phyloP scores from a whole-genome alignment of 2,797 vertebrate species.

The Fistularia tabacaria region DNA sequence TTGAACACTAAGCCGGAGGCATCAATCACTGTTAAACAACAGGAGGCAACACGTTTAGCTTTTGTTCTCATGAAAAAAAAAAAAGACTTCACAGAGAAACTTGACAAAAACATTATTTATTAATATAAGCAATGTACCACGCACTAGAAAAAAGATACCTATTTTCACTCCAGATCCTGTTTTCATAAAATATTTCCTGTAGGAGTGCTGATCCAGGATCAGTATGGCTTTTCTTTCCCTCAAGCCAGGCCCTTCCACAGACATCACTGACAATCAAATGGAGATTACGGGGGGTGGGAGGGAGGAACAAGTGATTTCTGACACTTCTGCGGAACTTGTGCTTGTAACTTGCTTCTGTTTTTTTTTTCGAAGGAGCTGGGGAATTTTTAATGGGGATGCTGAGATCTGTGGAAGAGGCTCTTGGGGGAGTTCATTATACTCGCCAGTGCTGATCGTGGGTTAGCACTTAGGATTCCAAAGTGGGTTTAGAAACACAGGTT shows the following conservation, averaged over 20 bases:
- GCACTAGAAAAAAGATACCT: conserved; percentile 66
- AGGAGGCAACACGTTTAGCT: background rate
- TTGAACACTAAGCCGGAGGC: too few relatives aligned
- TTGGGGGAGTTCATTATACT: conserved; percentile 19
- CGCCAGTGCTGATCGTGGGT: conserved; percentile 45
- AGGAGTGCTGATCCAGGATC: conserved; percentile 52
- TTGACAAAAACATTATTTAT: conserved; percentile 72
- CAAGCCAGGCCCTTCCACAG: conserved; percentile 3
- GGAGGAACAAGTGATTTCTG: background rate
- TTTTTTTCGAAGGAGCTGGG: background rate
- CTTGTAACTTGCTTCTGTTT: background rate
- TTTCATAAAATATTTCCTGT: conserved; percentile 46
- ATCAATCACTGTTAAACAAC: conserved; percentile 2
- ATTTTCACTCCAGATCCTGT: conserved; percentile 49
- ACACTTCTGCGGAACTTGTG: conserved; percentile 5
- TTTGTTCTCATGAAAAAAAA: conserved; percentile 27
- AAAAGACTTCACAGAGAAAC: conserved; percentile 43
- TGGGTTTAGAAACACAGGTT: conserved; percentile 52
- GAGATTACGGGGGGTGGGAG: background rate
- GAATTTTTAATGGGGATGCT: conserved; percentile 19
- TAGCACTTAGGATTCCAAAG: conserved; percentile 34
- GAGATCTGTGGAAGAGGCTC: conserved; percentile 32
- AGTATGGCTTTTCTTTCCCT: conserved; percentile 15
- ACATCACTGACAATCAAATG: conserved; percentile 11
- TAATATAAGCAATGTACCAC: conserved; percentile 69